Conservation (phyloP, 2,113 vertebrate genomes). For the Lethenteron reissneri region DNA sequence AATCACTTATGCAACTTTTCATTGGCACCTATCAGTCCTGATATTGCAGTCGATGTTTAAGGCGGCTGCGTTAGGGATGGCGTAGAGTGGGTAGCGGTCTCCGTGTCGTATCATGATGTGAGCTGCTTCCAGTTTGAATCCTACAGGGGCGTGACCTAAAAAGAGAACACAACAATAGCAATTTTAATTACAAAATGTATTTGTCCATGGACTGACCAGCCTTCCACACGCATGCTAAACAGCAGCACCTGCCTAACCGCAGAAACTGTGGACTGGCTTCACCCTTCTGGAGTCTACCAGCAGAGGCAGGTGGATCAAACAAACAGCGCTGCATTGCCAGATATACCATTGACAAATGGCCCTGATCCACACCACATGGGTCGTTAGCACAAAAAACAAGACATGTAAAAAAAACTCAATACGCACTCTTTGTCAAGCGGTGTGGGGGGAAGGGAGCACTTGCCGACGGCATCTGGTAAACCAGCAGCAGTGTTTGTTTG, state of each 20-base stretch:
- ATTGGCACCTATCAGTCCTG: not conserved
- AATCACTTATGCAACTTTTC: not conserved
- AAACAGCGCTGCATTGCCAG: not conserved
- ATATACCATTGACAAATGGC: not conserved
- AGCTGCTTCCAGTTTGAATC: constrained; percentile 65
- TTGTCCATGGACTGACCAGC: too few species aligned
- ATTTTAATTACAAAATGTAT: too few species aligned
- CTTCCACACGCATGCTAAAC: too few species aligned
- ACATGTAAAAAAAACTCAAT: too few species aligned
- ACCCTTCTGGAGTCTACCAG: not conserved
- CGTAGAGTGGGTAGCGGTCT: constrained; percentile 71
- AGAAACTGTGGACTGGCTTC: too few species aligned
- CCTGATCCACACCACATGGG: not conserved
- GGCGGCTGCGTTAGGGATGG: constrained; percentile 78
- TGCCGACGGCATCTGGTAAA: too few species aligned
- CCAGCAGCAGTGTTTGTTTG: too few species aligned
- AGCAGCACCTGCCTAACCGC: too few species aligned
- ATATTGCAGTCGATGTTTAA: constrained; percentile 60
- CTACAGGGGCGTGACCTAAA: constrained; percentile 65
- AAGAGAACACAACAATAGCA: not conserved
- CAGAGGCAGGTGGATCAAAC: not conserved
- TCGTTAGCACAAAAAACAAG: too few species aligned
- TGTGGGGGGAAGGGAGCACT: too few species aligned
- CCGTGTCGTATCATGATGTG: constrained; percentile 90
- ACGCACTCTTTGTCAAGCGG: too few species aligned